Conservation (phyloP, 53 echinoderm and acorn worm genomes). For the Hippasteria phrygiana region DNA sequence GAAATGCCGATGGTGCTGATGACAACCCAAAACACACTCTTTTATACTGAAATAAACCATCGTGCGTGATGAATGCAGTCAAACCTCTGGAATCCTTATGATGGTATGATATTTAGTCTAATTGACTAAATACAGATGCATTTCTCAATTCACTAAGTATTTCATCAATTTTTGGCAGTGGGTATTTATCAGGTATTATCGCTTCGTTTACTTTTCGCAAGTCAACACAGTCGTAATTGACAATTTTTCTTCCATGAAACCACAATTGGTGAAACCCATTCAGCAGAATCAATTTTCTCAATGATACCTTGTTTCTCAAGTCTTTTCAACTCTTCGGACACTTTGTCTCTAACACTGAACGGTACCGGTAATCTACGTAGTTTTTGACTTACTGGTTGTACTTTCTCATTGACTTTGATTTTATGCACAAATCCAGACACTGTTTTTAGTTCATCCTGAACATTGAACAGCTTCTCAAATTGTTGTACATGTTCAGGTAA, state of each 20-base stretch:
- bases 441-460: background rate
- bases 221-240: slow-evolving; percentile 74
- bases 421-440: slow-evolving; percentile 16
- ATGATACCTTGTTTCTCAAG: slow-evolving; percentile 75
- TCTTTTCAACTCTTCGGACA: slow-evolving; percentile 70
- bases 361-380: slow-evolving; percentile 45
- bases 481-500: background rate
- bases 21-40: slow-evolving; percentile 74
- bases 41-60: slow-evolving; percentile 68
- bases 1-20: slow-evolving; percentile 79
- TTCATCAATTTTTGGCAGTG: slow-evolving; percentile 75
- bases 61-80: slow-evolving; percentile 80
- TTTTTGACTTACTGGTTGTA: slow-evolving; percentile 37
- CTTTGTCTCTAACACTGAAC: slow-evolving; percentile 60
- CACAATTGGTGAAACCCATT: slow-evolving; percentile 82
- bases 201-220: slow-evolving; percentile 72
- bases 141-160: slow-evolving; percentile 57
- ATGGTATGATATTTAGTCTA: slow-evolving; percentile 68
- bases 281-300: slow-evolving; percentile 66
- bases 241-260: slow-evolving; percentile 68
- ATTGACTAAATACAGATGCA: slow-evolving; percentile 59
- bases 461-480: slow-evolving; percentile 9
- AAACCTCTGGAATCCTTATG: slow-evolving; percentile 64
- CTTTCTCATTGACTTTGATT: slow-evolving; percentile 34
- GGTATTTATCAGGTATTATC: slow-evolving; percentile 73